These are phyloP conservation scores for Morone saxatilis DNA, from an alignment of 2,113 vertebrate genomes.

Conservation along the genomic window DNA sequence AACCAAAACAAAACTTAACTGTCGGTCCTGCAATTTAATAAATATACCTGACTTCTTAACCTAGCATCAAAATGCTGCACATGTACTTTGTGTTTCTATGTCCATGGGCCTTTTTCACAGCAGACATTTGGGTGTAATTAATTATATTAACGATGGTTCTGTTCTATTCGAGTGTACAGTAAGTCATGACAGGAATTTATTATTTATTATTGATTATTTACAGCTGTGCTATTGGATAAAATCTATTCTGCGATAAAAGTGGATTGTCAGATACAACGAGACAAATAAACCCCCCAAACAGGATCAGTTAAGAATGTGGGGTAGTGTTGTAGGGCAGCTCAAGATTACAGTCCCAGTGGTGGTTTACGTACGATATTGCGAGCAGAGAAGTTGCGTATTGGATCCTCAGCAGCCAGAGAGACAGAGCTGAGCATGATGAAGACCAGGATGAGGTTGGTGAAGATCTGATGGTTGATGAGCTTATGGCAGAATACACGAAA, in stretches of 20 bases:
- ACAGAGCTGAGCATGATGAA: slow-evolving; percentile 99
- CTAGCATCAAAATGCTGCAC: background rate
- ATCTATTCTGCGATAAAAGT: no score
- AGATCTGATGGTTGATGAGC: slow-evolving; percentile 98
- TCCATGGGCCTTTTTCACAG: background rate
- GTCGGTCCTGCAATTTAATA: background rate
- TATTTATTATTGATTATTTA: no score
- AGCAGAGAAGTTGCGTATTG: slow-evolving; percentile 95
- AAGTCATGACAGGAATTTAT: background rate
- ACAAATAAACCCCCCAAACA: background rate
- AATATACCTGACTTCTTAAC: background rate
- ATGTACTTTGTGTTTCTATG: background rate
- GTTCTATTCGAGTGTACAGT: background rate
- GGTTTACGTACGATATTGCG: slow-evolving; percentile 92
- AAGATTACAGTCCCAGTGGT: background rate
- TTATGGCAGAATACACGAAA: slow-evolving; percentile 96
- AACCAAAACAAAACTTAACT: no score
- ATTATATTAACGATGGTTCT: background rate
- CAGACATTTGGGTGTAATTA: background rate
- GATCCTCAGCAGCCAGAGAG: slow-evolving; percentile 96
- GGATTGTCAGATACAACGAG: background rate
- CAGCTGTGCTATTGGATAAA: no score
- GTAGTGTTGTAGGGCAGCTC: background rate
- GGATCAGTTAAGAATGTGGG: background rate
- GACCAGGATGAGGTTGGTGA: slow-evolving; percentile 98